phyloP scores from a whole-genome alignment of 2,797 vertebrate genomes.

The Pogoniulus pusillus region DNA sequence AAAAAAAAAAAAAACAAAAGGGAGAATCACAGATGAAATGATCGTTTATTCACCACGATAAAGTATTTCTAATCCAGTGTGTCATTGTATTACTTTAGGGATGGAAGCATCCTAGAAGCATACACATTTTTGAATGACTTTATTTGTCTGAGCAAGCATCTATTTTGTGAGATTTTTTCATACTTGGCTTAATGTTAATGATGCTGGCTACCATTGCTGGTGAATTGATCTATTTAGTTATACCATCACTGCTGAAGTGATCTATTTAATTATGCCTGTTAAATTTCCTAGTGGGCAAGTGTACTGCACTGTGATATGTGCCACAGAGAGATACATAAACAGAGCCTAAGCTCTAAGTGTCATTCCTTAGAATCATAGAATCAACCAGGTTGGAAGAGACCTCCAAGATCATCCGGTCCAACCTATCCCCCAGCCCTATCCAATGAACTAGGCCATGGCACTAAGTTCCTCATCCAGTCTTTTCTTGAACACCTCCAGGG shows the following conservation, averaged over 20 bases:
- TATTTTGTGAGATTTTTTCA: not conserved
- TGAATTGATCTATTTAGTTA: not conserved
- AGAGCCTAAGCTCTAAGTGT: not conserved
- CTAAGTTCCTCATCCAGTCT: too few species aligned
- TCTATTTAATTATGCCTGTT: not conserved
- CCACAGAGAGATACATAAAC: not conserved
- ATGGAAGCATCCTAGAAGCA: not conserved
- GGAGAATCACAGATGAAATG: not conserved
- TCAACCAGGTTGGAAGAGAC: too few species aligned
- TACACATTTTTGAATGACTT: not conserved
- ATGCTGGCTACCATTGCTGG: not conserved
- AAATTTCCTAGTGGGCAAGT: not conserved
- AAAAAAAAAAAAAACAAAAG: not conserved
- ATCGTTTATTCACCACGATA: not conserved
- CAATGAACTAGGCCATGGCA: too few species aligned
- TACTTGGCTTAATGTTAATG: not conserved
- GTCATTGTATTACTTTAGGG: not conserved
- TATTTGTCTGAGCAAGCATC: not conserved
- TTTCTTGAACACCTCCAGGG: too few species aligned
- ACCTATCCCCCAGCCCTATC: too few species aligned
- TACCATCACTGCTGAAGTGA: not conserved
- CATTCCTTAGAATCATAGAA: not conserved
- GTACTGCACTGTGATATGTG: not conserved
- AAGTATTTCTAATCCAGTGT: not conserved
- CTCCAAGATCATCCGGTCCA: too few species aligned